Conservation (phyloP, 2,797 vertebrate genomes). For the Euphonia xanthogaster region DNA sequence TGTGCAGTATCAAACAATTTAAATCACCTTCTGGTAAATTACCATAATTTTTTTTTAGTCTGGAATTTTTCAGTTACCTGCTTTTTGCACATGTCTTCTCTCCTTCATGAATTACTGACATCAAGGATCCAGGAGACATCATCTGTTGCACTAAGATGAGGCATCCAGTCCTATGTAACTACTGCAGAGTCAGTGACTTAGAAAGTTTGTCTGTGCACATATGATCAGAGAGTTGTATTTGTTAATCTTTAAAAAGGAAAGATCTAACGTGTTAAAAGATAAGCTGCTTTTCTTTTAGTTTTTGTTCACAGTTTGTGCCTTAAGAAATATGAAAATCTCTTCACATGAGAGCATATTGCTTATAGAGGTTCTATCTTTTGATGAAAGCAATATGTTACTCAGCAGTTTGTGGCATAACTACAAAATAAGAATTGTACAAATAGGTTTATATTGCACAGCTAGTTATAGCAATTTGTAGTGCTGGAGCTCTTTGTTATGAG, state of each 20-base stretch:
- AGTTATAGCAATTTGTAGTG: neutral
- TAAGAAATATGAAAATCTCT: neutral
- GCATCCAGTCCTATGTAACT: neutral
- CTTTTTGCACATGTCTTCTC: neutral
- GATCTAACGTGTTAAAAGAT: neutral
- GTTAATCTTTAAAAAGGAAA: neutral
- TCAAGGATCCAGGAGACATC: neutral
- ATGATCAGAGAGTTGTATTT: neutral
- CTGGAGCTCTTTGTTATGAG: neutral
- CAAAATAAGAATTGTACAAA: neutral
- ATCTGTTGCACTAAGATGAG: neutral
- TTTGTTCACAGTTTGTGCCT: neutral
- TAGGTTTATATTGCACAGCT: neutral
- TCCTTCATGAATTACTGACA: neutral
- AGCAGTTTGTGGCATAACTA: neutral
- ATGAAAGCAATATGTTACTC: neutral
- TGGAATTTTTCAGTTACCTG: neutral
- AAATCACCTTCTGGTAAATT: neutral
- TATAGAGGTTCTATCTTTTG: neutral
- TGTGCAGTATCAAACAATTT: neutral
- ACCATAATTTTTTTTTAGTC: neutral
- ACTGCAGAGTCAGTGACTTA: neutral
- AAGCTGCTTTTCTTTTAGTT: constrained; percentile 3
- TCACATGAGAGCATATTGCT: neutral
- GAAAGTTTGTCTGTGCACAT: neutral